phyloP scores from a whole-genome alignment of 53 echinoderm and acorn worm genomes.

The Henricia sp. region DNA sequence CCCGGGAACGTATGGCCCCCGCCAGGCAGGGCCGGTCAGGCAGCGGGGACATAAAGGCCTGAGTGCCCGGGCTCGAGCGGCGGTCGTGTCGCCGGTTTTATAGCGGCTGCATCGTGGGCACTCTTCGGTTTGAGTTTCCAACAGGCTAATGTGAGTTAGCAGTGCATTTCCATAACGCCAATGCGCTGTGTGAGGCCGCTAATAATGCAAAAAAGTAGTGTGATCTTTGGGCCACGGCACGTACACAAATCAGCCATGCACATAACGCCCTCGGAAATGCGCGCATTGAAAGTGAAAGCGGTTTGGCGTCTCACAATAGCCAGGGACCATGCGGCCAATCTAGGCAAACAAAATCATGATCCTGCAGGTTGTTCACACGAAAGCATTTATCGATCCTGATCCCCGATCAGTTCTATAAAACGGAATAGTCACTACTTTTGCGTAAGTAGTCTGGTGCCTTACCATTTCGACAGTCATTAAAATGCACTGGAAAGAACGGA shows the following conservation, averaged over 20 bases:
- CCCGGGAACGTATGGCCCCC: constrained; percentile 50
- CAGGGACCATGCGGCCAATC: no score
- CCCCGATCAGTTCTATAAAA: no score
- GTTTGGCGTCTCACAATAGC: no score
- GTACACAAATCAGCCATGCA: background rate
- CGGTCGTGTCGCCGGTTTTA: constrained; percentile 1
- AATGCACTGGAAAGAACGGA: no score
- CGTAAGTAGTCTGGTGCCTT: no score
- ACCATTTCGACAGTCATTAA: no score
- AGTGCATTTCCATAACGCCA: constrained; percentile 55
- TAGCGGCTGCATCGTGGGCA: background rate
- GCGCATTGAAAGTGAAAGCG: no score
- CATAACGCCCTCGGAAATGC: background rate
- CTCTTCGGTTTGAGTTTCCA: constrained; percentile 33
- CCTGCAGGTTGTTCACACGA: no score
- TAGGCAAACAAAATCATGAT: no score
- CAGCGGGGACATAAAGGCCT: constrained; percentile 22
- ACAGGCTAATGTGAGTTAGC: constrained; percentile 35
- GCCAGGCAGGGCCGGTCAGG: constrained; percentile 13
- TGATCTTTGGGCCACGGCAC: constrained; percentile 11
- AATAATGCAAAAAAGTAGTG: constrained; percentile 22
- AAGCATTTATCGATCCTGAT: no score
- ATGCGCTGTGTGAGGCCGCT: constrained; percentile 20
- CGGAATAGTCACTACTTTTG: no score
- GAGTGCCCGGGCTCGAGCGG: background rate